Percentiles rank a stretch among this genome's conserved stretches.
These are phyloP conservation scores for Danionella dracula DNA, from an alignment of 2,797 vertebrate species.

Conservation along the genomic window DNA sequence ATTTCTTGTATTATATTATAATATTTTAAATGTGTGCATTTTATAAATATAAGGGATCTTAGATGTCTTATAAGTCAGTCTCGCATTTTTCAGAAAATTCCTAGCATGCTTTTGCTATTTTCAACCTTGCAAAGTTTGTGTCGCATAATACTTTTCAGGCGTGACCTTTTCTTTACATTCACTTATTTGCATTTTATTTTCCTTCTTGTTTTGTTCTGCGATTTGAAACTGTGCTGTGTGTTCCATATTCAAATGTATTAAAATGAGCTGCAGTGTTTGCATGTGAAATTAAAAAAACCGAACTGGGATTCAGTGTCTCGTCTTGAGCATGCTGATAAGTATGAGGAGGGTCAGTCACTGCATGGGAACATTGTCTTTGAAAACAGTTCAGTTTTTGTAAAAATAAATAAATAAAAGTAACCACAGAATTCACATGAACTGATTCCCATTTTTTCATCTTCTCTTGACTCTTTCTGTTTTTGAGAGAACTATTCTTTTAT, in stretches of 20 bases:
- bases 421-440: no score
- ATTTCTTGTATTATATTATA: no score
- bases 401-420: no score
- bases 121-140: background rate
- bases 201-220: constrained; percentile 51
- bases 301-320: constrained; percentile 63
- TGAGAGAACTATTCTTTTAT: no score
- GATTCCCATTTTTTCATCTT: no score
- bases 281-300: constrained; percentile 69
- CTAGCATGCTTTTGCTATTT: no score
- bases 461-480: no score
- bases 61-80: no score
- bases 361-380: constrained; percentile 57
- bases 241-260: constrained; percentile 78
- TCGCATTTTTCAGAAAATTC: no score
- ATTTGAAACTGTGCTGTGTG: constrained; percentile 65
- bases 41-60: no score
- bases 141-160: background rate
- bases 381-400: no score
- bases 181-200: constrained; percentile 61
- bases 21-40: no score
- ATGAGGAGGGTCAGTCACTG: constrained; percentile 53
- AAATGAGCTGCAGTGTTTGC: constrained; percentile 71
- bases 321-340: constrained; percentile 69
- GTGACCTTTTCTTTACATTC: constrained; percentile 52